phyloP scores from a whole-genome alignment of 1,140 invertebrate species.

The Microplitis mediator region DNA sequence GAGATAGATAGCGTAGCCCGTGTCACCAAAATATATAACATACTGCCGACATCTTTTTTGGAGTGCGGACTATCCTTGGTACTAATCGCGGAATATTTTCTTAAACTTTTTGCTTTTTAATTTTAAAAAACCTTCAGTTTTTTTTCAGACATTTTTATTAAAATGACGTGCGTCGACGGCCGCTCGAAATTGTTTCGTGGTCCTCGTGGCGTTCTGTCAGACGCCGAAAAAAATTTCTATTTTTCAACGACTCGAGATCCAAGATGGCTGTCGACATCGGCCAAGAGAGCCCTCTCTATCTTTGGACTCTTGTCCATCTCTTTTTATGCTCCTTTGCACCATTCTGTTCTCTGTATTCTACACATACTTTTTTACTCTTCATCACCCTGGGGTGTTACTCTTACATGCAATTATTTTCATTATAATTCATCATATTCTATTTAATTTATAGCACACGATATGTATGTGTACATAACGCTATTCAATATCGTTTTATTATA shows the following conservation, averaged over 20 bases:
- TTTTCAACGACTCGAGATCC: slow-evolving; percentile 53
- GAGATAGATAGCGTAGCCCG: background rate
- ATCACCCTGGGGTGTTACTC: slow-evolving; percentile 15
- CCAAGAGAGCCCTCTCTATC: slow-evolving; percentile 39
- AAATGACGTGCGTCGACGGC: background rate
- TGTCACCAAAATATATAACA: slow-evolving; percentile 7
- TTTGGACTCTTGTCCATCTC: slow-evolving; percentile 18
- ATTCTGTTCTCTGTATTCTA: slow-evolving; percentile 19
- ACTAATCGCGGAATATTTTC: background rate
- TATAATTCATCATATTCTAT: too few species aligned
- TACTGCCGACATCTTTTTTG: slow-evolving; percentile 22
- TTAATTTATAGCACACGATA: background rate
- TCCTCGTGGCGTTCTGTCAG: slow-evolving; percentile 48
- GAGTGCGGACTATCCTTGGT: background rate
- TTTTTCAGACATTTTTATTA: background rate
- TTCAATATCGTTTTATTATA: background rate
- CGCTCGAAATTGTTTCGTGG: background rate
- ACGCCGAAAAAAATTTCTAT: slow-evolving; percentile 34
- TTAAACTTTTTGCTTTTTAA: background rate
- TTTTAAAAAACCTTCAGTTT: background rate
- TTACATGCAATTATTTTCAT: too few species aligned
- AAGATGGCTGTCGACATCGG: slow-evolving; percentile 52
- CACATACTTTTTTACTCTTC: slow-evolving; percentile 9
- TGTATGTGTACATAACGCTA: background rate
- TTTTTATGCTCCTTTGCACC: slow-evolving; percentile 20